These are phyloP conservation scores for Amphipyra berbera DNA, from an alignment of 2,888 invertebrate genomes.

Conservation along the genomic window DNA sequence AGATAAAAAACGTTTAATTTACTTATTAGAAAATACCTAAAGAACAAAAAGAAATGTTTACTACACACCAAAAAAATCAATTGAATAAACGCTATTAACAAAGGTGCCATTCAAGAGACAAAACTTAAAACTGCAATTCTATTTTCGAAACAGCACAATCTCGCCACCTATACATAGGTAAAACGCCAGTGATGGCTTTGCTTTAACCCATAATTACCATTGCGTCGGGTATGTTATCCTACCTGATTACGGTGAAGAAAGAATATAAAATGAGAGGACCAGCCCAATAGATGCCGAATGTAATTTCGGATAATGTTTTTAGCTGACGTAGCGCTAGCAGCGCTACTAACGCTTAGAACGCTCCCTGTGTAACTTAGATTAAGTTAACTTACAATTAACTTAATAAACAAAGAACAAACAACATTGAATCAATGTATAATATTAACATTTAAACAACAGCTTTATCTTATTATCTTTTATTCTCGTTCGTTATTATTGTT, in stretches of 20 bases:
- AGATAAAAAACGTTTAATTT: conserved; percentile 4
- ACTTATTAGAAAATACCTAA: conserved; percentile 21
- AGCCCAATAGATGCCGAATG: no score
- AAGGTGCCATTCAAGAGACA: conserved; percentile 21
- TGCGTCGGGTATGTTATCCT: no score
- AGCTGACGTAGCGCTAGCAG: no score
- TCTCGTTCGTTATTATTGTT: conserved; percentile 12
- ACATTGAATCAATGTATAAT: not conserved
- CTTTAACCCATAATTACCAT: no score
- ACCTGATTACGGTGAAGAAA: no score
- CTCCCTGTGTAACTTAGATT: not conserved
- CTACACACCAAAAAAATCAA: conserved; percentile 16
- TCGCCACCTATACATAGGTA: no score
- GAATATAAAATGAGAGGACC: no score
- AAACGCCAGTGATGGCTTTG: no score
- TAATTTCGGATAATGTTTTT: no score
- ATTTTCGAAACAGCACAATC: no score
- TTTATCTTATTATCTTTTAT: conserved; percentile 20
- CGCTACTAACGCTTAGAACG: no score
- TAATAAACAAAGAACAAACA: not conserved
- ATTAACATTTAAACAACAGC: not conserved
- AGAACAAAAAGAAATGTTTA: conserved; percentile 3
- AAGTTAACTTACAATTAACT: not conserved
- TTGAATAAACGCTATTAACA: conserved; percentile 21
- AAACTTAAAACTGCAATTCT: no score